phyloP scores from a whole-genome alignment of 37 sponge, comb jelly and placozoan genomes.

The Axinella damicornis region DNA sequence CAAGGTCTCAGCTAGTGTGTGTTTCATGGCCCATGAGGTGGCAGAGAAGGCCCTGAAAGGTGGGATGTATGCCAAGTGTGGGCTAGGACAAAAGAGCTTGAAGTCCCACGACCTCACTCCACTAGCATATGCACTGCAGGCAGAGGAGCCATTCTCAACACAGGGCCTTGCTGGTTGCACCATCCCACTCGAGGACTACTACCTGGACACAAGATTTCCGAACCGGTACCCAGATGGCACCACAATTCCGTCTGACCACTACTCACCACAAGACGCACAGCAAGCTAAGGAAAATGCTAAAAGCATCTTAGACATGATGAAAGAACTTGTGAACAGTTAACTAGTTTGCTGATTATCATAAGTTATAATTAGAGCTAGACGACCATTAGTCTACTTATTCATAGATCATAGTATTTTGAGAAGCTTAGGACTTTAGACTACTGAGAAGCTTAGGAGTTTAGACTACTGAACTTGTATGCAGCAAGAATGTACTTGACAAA shows the following conservation, averaged over 20 bases:
- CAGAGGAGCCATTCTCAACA: background rate
- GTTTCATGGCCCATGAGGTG: constrained; percentile 62
- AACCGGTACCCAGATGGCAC: background rate
- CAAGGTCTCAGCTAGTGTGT: background rate
- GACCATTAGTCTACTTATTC: too few relatives aligned
- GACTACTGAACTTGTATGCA: too few relatives aligned
- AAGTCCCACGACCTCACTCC: background rate
- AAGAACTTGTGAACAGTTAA: background rate
- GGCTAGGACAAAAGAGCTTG: constrained; percentile 42
- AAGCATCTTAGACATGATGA: background rate
- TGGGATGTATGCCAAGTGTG: constrained; percentile 28
- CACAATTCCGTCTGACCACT: constrained; percentile 1
- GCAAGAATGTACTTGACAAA: too few relatives aligned
- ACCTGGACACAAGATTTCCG: constrained; percentile 30
- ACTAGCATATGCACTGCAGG: constrained; percentile 9
- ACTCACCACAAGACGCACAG: background rate
- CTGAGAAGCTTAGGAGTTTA: too few relatives aligned
- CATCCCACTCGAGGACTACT: constrained; percentile 7
- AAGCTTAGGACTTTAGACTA: too few relatives aligned
- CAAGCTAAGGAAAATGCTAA: constrained; percentile 1
- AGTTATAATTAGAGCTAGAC: too few relatives aligned
- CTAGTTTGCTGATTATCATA: too few relatives aligned
- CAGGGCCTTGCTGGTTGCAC: background rate
- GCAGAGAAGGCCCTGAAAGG: constrained; percentile 67
- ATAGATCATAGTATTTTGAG: too few relatives aligned